These are phyloP conservation scores for Apamea epomidion DNA, from an alignment of 2,888 invertebrate genomes.

Conservation along the genomic window DNA sequence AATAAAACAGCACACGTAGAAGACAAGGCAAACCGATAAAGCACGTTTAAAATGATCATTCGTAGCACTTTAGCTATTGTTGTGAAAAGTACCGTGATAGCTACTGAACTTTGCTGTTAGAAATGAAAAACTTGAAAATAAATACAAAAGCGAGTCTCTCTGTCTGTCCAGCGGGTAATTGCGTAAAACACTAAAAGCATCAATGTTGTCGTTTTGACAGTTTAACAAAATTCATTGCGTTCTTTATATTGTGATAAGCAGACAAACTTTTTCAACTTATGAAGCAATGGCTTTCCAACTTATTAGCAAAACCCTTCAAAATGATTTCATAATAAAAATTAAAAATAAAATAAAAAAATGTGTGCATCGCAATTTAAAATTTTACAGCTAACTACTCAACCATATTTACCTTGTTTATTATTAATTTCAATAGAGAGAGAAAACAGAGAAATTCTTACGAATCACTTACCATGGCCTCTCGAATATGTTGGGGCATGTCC, in stretches of 20 bases:
- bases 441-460: neutral
- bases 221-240: too few species aligned
- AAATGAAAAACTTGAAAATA: neutral
- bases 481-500: slow-evolving; percentile 93
- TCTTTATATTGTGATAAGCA: too few species aligned
- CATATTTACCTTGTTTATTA: neutral
- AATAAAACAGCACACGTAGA: neutral
- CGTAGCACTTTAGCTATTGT: neutral
- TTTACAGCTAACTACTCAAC: neutral
- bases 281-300: too few species aligned
- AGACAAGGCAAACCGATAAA: neutral
- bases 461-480: slow-evolving; percentile 90
- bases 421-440: neutral
- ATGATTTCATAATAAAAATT: too few species aligned
- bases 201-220: too few species aligned
- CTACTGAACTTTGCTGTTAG: neutral
- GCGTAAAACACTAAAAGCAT: too few species aligned
- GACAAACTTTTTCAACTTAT: too few species aligned
- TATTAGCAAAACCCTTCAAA: too few species aligned
- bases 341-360: too few species aligned
- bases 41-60: neutral
- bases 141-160: neutral
- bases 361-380: neutral
- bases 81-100: neutral
- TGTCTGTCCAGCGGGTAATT: neutral